A percentile compares a stretch with the other conserved stretches of the same genome.
phyloP scores from a whole-genome alignment of 2,113 vertebrate genomes.

The Pogona vitticeps region DNA sequence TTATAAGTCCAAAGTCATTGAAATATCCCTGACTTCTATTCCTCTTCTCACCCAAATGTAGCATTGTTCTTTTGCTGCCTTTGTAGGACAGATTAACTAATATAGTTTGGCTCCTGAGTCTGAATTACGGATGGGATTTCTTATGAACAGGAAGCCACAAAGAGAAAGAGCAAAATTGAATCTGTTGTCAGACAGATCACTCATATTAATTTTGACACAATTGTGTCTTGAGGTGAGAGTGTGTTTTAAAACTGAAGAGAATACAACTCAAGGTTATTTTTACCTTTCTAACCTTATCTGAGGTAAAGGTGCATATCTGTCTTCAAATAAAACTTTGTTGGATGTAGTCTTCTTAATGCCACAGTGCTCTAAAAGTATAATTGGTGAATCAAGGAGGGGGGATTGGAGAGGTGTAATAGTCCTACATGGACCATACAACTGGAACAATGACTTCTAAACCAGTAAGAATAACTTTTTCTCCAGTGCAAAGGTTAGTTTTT shows the following conservation, averaged over 20 bases:
- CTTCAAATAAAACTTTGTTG: constrained; percentile 34
- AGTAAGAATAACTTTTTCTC: neutral
- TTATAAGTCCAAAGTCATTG: constrained; percentile 5
- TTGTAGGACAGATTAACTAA: neutral
- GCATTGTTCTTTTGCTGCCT: neutral
- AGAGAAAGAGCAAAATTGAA: neutral
- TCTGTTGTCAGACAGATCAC: constrained; percentile 55
- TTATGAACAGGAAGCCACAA: constrained; percentile 35
- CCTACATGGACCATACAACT: constrained; percentile 32
- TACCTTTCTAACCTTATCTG: constrained; percentile 51
- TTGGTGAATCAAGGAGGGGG: constrained; percentile 34
- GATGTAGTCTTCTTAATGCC: constrained; percentile 44
- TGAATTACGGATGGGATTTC: constrained; percentile 30
- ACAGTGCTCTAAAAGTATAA: constrained; percentile 21
- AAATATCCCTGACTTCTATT: constrained; percentile 13
- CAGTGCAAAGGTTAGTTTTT: constrained; percentile 48
- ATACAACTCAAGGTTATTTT: constrained; percentile 47
- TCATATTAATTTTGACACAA: constrained; percentile 57
- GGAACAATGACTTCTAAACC: constrained; percentile 38
- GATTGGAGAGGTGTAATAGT: constrained; percentile 39
- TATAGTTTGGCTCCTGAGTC: neutral
- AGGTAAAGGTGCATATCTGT: constrained; percentile 19
- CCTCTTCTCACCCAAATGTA: neutral
- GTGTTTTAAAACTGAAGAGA: constrained; percentile 49
- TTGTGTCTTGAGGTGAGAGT: neutral